These are phyloP conservation scores for Procavia capensis DNA, from an alignment of 2,113 vertebrate species.

Conservation along the genomic window DNA sequence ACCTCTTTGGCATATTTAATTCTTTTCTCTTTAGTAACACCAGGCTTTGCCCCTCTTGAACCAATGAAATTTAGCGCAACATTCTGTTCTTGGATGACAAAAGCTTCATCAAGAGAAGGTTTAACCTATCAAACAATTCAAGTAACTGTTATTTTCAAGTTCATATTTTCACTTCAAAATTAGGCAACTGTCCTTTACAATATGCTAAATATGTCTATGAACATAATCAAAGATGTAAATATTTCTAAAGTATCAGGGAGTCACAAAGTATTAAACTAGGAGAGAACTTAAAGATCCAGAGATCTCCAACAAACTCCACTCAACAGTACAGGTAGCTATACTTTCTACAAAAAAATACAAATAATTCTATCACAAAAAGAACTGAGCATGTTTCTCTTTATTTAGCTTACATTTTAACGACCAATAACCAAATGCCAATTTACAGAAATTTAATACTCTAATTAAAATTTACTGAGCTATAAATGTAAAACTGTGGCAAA, in stretches of 20 bases:
- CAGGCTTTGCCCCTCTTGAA: slow-evolving; percentile 98
- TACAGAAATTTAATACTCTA: neutral
- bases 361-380: slow-evolving; percentile 1
- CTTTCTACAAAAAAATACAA: slow-evolving; percentile 16
- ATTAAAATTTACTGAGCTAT: slow-evolving; percentile 48
- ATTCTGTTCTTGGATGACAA: slow-evolving; percentile 99
- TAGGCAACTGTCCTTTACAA: neutral
- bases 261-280: neutral
- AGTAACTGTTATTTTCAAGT: slow-evolving; percentile 47
- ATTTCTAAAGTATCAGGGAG: slow-evolving; percentile 42
- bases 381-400: neutral
- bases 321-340: neutral
- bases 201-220: neutral
- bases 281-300: neutral
- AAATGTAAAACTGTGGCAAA: neutral
- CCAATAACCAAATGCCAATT: slow-evolving; percentile 27
- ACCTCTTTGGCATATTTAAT: slow-evolving; percentile 99
- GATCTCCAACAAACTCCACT: slow-evolving; percentile 14
- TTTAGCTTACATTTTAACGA: slow-evolving; percentile 40
- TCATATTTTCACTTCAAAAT: slow-evolving; percentile 5
- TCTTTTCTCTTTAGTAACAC: slow-evolving; percentile 97
- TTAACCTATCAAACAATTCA: slow-evolving; percentile 90
- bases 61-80: slow-evolving; percentile 99
- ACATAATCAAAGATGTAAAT: neutral
- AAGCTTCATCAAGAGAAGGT: slow-evolving; percentile 98